Evolutionary conservation across 1,140 invertebrate species (phyloP).

Genomic region (Dolichoris vasculosae): DNA sequence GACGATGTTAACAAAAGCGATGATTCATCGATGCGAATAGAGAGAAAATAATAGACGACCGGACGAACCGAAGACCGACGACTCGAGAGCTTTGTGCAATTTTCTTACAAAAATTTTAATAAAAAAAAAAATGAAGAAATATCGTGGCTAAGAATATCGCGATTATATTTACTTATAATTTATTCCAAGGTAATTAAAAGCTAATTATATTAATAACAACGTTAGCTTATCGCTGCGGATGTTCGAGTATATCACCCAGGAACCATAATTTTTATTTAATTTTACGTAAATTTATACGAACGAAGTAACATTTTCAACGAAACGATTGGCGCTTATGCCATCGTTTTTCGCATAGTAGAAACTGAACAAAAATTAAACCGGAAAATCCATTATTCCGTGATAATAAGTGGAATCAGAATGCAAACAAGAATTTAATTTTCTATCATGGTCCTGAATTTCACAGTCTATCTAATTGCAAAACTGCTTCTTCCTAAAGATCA

Average conservation of each 20-base stretch:
- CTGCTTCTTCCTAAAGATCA: not conserved
- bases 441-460: not conserved
- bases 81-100: too few species aligned
- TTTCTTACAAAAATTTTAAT: too few species aligned
- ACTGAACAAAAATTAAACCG: not conserved
- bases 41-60: too few species aligned
- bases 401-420: not conserved
- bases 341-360: not conserved
- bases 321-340: not conserved
- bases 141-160: too few species aligned
- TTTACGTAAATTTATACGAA: not conserved
- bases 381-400: not conserved
- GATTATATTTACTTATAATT: too few species aligned
- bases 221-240: not conserved
- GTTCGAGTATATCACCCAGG: too few species aligned
- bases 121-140: too few species aligned
- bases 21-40: not conserved
- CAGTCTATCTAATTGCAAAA: not conserved
- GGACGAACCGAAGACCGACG: too few species aligned
- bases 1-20: not conserved
- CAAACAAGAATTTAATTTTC: conserved; percentile 34
- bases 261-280: not conserved
- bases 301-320: not conserved
- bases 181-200: too few species aligned
- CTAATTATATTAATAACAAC: not conserved